Evolutionary conservation across 1,140 invertebrate species (phyloP).

Genomic region (Drosophila nasuta): DNA sequence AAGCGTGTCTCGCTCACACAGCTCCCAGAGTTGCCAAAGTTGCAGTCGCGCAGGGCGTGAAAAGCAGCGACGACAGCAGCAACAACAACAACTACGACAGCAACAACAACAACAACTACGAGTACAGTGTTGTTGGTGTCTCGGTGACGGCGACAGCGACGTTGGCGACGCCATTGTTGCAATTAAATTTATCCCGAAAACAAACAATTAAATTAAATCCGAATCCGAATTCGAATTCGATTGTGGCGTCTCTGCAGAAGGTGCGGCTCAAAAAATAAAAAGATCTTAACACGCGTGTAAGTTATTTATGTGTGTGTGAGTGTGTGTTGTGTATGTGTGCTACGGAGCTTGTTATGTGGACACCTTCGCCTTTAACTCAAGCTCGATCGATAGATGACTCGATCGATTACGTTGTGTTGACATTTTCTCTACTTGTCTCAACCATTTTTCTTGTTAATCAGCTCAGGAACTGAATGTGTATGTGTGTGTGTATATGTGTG

Average conservation of each 20-base stretch:
- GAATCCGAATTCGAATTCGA: slow-evolving; percentile 24
- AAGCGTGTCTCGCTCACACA: slow-evolving; percentile 80
- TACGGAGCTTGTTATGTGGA: slow-evolving; percentile 29
- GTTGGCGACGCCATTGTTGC: slow-evolving; percentile 47
- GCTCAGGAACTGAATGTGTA: neutral
- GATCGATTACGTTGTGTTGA: slow-evolving; percentile 37
- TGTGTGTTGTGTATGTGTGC: slow-evolving; percentile 1
- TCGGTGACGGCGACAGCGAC: neutral
- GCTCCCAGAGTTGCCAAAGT: slow-evolving; percentile 32
- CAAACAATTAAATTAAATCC: slow-evolving; percentile 73
- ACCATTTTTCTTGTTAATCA: slow-evolving; percentile 51
- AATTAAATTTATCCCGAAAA: slow-evolving; percentile 69
- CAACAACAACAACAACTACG: slow-evolving; percentile 1
- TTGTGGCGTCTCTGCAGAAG: slow-evolving; percentile 34
- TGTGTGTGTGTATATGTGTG: slow-evolving; percentile 12
- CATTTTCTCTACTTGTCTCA: slow-evolving; percentile 47
- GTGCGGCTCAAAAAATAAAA: slow-evolving; percentile 33
- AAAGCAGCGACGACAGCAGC: slow-evolving; percentile 38
- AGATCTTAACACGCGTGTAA: slow-evolving; percentile 43
- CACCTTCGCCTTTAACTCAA: slow-evolving; percentile 10
- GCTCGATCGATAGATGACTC: slow-evolving; percentile 27
- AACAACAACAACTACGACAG: neutral
- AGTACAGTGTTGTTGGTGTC: neutral
- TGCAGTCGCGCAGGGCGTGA: slow-evolving; percentile 55
- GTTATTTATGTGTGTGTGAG: slow-evolving; percentile 17